phyloP scores from a whole-genome alignment of 2,888 invertebrate genomes.

The Nephrotoma flavescens region DNA sequence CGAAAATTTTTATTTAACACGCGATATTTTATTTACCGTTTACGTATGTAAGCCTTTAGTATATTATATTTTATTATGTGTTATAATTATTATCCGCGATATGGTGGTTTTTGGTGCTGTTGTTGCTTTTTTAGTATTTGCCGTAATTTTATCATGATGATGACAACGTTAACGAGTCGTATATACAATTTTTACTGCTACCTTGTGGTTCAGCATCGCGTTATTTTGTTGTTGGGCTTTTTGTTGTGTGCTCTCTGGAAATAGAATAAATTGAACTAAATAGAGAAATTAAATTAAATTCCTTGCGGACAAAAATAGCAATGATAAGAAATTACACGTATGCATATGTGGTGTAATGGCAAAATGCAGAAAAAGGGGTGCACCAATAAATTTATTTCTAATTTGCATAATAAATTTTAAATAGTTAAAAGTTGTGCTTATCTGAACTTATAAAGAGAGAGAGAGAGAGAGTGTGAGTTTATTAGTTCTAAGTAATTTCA shows the following conservation, averaged over 20 bases:
- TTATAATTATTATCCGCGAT: background rate
- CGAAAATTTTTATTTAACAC: background rate
- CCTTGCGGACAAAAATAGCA: background rate
- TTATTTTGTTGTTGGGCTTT: background rate
- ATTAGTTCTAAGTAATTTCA: no score
- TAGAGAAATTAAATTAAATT: background rate
- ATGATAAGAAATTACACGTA: background rate
- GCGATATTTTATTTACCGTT: background rate
- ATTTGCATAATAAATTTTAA: background rate
- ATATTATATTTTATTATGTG: background rate
- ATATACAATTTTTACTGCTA: background rate
- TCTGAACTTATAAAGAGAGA: no score
- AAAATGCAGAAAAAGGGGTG: background rate
- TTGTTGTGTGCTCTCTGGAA: background rate
- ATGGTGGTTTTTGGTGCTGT: background rate
- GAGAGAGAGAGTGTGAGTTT: no score
- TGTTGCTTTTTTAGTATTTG: background rate
- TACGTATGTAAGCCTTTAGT: background rate
- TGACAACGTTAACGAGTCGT: background rate
- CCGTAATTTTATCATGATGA: background rate
- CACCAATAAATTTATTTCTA: background rate
- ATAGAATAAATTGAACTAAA: background rate
- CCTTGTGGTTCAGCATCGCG: background rate
- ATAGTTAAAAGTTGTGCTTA: background rate
- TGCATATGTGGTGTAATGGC: background rate